A percentile compares a stretch with the other conserved stretches of the same genome.
These are phyloP conservation scores for Pyrrhura leucotis DNA, from an alignment of 2,797 vertebrate species.

Conservation along the genomic window DNA sequence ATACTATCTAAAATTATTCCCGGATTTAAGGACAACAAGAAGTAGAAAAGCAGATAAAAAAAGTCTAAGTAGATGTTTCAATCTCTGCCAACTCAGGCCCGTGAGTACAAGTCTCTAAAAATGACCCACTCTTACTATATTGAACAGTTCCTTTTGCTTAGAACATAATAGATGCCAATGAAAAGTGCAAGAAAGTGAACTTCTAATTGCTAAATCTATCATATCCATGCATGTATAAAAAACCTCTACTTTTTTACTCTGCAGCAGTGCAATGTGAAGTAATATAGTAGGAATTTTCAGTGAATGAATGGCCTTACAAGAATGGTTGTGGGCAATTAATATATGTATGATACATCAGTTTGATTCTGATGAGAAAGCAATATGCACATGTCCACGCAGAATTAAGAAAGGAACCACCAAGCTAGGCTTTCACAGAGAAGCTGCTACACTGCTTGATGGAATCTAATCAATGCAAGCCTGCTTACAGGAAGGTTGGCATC, in stretches of 20 bases:
- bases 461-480: conserved; percentile 57
- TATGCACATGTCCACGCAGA: background rate
- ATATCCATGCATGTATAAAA: background rate
- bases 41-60: background rate
- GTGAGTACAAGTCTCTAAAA: background rate
- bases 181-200: background rate
- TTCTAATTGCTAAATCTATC: conserved; percentile 3
- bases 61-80: background rate
- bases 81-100: background rate
- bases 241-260: background rate
- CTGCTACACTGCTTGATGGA: conserved; percentile 42
- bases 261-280: background rate
- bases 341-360: background rate
- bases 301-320: background rate
- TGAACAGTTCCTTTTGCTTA: background rate
- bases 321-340: background rate
- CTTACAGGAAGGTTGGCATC: conserved; percentile 68
- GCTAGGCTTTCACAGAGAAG: conserved; percentile 29
- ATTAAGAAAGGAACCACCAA: background rate
- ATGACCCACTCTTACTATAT: background rate
- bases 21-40: background rate
- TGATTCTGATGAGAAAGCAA: conserved; percentile 8
- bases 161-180: background rate
- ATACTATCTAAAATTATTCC: background rate
- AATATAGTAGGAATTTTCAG: background rate